Evolutionary conservation across 2,797 vertebrate species (phyloP).

Genomic region (Myripristis jacobus): DNA sequence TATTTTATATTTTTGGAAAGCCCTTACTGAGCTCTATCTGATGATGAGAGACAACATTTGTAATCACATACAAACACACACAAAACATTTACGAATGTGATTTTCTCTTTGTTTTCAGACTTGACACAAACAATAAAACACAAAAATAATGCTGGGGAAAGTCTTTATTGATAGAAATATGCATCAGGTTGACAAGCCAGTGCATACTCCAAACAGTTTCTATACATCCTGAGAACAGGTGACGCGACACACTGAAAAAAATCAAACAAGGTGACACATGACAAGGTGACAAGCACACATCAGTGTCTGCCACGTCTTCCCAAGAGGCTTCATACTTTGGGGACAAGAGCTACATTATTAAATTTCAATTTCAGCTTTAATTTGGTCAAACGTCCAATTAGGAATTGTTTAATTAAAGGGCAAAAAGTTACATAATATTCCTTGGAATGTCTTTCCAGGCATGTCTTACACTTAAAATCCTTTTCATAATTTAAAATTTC

Average conservation of each 20-base stretch:
- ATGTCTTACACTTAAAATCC: neutral
- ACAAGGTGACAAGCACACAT: neutral
- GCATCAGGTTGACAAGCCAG: slow-evolving; percentile 24
- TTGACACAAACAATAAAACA: slow-evolving; percentile 16
- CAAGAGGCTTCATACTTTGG: slow-evolving; percentile 66
- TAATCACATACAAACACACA: too few species aligned
- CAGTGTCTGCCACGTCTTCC: slow-evolving; percentile 6
- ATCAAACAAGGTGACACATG: neutral
- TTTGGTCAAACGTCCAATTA: slow-evolving; percentile 12
- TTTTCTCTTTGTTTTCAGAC: neutral
- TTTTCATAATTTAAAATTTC: neutral
- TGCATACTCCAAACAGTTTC: slow-evolving; percentile 36
- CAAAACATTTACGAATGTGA: too few species aligned
- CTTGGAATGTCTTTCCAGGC: neutral
- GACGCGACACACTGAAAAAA: slow-evolving; percentile 6
- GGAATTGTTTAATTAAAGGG: neutral
- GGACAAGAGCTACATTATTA: neutral
- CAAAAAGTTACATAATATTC: neutral
- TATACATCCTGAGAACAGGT: slow-evolving; percentile 55
- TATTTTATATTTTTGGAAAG: too few species aligned
- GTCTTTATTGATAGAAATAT: slow-evolving; percentile 66
- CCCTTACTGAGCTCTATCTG: too few species aligned
- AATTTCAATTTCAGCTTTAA: neutral
- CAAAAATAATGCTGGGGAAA: slow-evolving; percentile 43
- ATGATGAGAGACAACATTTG: too few species aligned